These are phyloP conservation scores for Hemicentrotus pulcherrimus DNA, from an alignment of 35 echinoderm and acorn worm species.

Conservation along the genomic window DNA sequence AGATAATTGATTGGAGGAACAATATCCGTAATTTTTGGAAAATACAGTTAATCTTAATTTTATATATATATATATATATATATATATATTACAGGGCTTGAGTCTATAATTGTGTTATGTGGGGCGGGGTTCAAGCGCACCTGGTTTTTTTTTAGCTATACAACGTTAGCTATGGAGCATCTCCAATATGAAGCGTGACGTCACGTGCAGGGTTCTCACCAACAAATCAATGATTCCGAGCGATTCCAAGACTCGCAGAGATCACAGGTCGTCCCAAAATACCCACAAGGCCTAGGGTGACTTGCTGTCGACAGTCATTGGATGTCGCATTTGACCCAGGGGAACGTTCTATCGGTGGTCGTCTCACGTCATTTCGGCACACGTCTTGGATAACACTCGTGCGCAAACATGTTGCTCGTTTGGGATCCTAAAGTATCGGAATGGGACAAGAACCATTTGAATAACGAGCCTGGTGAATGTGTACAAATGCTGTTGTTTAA, in stretches of 20 bases:
- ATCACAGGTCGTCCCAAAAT: constrained; percentile 10
- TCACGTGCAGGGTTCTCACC: not conserved
- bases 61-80: no score
- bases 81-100: no score
- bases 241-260: not conserved
- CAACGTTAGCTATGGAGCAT: not conserved
- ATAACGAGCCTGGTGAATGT: not conserved
- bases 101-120: not conserved
- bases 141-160: not conserved
- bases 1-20: no score
- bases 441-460: not conserved
- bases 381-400: not conserved
- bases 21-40: no score
- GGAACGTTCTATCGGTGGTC: not conserved
- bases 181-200: not conserved
- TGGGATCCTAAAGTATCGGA: not conserved
- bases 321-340: not conserved
- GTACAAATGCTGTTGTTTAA: no score
- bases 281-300: not conserved
- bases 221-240: constrained; percentile 2
- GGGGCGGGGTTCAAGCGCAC: not conserved
- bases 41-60: no score
- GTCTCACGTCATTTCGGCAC: not conserved
- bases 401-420: constrained; percentile 16
- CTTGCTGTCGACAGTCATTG: not conserved